Percentiles rank a stretch among this genome's conserved stretches.
Evolutionary conservation across 2,113 vertebrate species (phyloP).

Genomic region (Steatornis caripensis): DNA sequence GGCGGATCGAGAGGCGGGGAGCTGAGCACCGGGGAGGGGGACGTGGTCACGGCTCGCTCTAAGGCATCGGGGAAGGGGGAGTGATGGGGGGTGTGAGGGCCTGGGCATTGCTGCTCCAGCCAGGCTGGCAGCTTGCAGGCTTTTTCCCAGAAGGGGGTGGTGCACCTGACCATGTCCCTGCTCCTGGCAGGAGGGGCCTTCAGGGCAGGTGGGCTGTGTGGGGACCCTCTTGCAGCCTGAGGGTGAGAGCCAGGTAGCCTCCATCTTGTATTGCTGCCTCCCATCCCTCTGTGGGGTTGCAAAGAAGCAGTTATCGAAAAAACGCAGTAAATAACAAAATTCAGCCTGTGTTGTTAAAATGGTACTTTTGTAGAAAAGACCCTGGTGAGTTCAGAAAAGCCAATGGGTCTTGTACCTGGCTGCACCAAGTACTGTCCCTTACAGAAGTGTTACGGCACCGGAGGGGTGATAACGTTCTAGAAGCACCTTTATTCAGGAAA

Average conservation of each 20-base stretch:
- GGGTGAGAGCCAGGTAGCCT: fast-evolving
- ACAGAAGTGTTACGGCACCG: too few relatives aligned
- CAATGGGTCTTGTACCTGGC: background rate
- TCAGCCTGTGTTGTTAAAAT: fast-evolving
- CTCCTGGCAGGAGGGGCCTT: background rate
- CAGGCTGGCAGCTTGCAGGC: too few relatives aligned
- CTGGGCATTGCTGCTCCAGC: fast-evolving
- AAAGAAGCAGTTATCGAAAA: fast-evolving
- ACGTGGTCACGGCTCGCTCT: fast-evolving
- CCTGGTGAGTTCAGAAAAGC: background rate
- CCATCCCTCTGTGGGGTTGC: background rate
- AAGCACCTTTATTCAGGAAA: background rate
- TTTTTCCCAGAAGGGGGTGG: fast-evolving
- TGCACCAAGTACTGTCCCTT: background rate
- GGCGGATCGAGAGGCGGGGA: too few relatives aligned
- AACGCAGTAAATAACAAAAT: fast-evolving
- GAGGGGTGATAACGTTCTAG: too few relatives aligned
- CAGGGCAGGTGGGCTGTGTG: background rate
- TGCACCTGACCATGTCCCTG: background rate
- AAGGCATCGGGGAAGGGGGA: fast-evolving
- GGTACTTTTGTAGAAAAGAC: background rate
- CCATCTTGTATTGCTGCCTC: background rate
- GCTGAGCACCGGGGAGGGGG: too few relatives aligned
- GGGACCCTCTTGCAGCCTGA: background rate
- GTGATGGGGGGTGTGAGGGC: fast-evolving